phyloP scores from a whole-genome alignment of 2,888 invertebrate species.

The Ectropis crepuscularia region DNA sequence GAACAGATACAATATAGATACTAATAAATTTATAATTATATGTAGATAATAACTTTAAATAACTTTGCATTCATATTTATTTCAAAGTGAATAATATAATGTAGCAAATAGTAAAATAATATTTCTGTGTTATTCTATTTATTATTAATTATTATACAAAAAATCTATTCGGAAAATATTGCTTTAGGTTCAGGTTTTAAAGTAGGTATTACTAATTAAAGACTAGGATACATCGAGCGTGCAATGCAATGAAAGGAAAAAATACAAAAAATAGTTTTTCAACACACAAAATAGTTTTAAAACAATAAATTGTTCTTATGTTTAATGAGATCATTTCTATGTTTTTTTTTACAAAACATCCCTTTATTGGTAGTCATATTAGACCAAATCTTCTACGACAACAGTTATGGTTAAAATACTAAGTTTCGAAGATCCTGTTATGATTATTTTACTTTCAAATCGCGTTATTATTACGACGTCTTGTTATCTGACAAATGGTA shows the following conservation, averaged over 20 bases:
- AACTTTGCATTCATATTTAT: background rate
- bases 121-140: slow-evolving; percentile 15
- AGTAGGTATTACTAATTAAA: slow-evolving; percentile 20
- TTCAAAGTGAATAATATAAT: background rate
- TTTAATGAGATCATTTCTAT: background rate
- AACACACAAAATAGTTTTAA: background rate
- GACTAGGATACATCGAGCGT: slow-evolving; percentile 8
- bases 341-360: too few species aligned
- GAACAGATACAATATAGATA: slow-evolving; percentile 13
- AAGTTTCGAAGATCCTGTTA: too few species aligned
- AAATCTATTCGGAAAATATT: slow-evolving; percentile 59
- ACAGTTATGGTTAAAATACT: too few species aligned
- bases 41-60: background rate
- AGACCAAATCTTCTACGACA: too few species aligned
- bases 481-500: too few species aligned
- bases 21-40: background rate
- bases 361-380: too few species aligned
- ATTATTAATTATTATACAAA: slow-evolving; percentile 43
- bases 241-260: slow-evolving; percentile 4
- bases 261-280: background rate
- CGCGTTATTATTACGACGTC: too few species aligned
- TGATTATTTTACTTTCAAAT: too few species aligned
- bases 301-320: background rate
- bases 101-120: slow-evolving; percentile 29
- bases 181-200: slow-evolving; percentile 48